A percentile compares a stretch with the other conserved stretches of the same genome.
phyloP scores from a whole-genome alignment of 2,113 vertebrate species.

The Pavo muticus region DNA sequence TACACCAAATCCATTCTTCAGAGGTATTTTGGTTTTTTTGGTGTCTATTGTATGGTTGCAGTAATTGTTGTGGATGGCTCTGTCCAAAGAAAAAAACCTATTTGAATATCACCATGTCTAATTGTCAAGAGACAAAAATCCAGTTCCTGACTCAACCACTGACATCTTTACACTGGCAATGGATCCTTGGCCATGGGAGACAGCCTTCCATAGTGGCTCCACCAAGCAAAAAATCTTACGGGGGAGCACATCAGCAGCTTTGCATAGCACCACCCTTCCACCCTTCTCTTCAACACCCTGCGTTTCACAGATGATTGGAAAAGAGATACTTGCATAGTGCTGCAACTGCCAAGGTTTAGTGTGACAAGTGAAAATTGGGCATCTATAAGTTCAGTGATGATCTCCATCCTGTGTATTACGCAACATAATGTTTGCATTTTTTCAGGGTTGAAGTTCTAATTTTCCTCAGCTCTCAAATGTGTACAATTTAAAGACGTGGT shows the following conservation, averaged over 20 bases:
- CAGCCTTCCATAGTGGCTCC: neutral
- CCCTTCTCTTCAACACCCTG: neutral
- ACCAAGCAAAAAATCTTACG: neutral
- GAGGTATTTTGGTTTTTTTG: neutral
- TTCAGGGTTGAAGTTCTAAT: neutral
- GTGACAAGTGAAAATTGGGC: neutral
- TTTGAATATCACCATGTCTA: neutral
- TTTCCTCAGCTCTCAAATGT: neutral
- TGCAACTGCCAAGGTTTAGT: neutral
- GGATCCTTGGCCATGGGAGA: neutral
- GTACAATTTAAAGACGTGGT: neutral
- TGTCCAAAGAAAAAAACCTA: neutral
- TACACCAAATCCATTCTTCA: neutral
- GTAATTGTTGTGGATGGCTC: neutral
- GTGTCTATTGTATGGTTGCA: neutral
- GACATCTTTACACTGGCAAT: neutral
- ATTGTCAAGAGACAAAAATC: neutral
- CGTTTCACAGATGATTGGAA: neutral
- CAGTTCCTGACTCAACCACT: neutral
- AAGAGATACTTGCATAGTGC: neutral
- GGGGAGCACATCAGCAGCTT: neutral
- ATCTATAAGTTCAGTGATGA: accelerated
- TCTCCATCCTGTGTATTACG: neutral
- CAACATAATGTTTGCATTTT: neutral
- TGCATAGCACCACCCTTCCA: neutral